Conservation (phyloP, 2,113 vertebrate species). For the Acrocephalus kingi region DNA sequence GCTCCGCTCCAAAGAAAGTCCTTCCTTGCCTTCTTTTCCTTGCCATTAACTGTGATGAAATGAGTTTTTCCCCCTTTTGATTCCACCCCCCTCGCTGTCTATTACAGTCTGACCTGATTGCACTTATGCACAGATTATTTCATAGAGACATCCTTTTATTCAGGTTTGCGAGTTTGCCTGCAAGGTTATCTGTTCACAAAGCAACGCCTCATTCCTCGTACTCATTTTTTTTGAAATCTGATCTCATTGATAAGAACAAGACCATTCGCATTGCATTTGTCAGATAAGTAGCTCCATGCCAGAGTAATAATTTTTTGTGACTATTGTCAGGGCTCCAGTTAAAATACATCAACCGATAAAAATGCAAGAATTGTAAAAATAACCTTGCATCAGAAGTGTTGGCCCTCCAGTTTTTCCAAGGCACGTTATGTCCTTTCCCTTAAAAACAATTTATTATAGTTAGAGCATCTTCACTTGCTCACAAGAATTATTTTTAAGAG, state of each 20-base stretch:
- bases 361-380: slow-evolving; percentile 76
- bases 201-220: slow-evolving; percentile 50
- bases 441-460: not conserved
- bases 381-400: slow-evolving; percentile 67
- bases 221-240: slow-evolving; percentile 74
- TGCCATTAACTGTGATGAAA: slow-evolving; percentile 86
- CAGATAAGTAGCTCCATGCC: slow-evolving; percentile 72
- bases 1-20: slow-evolving; percentile 80
- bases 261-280: slow-evolving; percentile 66
- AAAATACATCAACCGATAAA: slow-evolving; percentile 76
- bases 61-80: slow-evolving; percentile 80
- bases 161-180: slow-evolving; percentile 75
- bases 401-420: not conserved
- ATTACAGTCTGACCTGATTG: slow-evolving; percentile 76
- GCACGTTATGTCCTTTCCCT: not conserved
- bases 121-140: slow-evolving; percentile 80
- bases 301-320: slow-evolving; percentile 75
- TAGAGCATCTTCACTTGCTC: not conserved
- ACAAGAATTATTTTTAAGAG: not conserved
- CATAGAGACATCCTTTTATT: slow-evolving; percentile 74
- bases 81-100: slow-evolving; percentile 71
- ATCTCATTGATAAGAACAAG: slow-evolving; percentile 77
- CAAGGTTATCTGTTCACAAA: slow-evolving; percentile 81
- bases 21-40: slow-evolving; percentile 83
- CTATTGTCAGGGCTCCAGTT: slow-evolving; percentile 72